Evolutionary conservation across 2,797 vertebrate species (phyloP).

Genomic region (Chanos chanos): DNA sequence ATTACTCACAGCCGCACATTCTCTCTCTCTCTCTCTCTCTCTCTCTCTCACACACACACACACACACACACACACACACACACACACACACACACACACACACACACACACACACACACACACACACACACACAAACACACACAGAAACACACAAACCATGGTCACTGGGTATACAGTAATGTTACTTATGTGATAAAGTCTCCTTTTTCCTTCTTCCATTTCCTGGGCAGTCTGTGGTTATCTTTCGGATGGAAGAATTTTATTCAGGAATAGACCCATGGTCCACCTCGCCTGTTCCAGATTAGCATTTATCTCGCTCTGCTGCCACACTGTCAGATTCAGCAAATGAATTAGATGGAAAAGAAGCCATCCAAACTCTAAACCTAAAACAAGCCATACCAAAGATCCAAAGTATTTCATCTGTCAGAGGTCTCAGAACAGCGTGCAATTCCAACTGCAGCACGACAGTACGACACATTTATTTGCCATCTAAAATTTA

Average conservation of each 20-base stretch:
- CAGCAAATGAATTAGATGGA: slow-evolving; percentile 35
- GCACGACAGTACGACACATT: background rate
- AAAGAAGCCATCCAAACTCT: slow-evolving; percentile 27
- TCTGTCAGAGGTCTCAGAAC: slow-evolving; percentile 11
- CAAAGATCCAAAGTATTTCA: slow-evolving; percentile 1
- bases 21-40: background rate
- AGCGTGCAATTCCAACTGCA: background rate
- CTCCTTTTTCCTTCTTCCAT: background rate
- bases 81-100: background rate
- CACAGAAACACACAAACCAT: no score
- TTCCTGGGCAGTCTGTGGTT: slow-evolving; percentile 24
- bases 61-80: background rate
- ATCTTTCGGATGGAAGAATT: slow-evolving; percentile 21
- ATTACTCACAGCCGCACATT: background rate
- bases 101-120: no score
- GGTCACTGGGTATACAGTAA: background rate
- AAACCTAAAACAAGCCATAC: slow-evolving; percentile 18
- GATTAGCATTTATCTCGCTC: slow-evolving; percentile 45
- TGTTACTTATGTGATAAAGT: slow-evolving; percentile 23
- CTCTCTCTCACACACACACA: background rate
- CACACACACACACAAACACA: no score
- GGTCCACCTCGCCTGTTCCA: slow-evolving; percentile 21
- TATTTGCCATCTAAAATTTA: background rate
- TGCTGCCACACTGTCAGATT: slow-evolving; percentile 25
- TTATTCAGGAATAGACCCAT: slow-evolving; percentile 6